phyloP scores from a whole-genome alignment of 2,888 invertebrate genomes.

The Atherix ibis region DNA sequence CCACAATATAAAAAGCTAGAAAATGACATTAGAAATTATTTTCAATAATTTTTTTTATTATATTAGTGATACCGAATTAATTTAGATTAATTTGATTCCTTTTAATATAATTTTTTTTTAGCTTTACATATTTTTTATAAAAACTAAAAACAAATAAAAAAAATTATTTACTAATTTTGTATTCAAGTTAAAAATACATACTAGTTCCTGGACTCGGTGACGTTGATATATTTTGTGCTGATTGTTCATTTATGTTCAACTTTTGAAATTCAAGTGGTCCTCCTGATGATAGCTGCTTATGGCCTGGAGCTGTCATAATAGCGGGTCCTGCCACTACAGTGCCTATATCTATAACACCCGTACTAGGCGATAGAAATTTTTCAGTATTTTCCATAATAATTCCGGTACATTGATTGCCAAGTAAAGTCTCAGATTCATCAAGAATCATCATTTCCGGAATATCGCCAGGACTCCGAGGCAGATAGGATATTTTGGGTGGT shows the following conservation, averaged over 20 bases:
- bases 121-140: no score
- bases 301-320: slow-evolving; percentile 12
- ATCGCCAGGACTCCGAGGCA: slow-evolving; percentile 7
- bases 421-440: slow-evolving; percentile 13
- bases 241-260: slow-evolving; percentile 3
- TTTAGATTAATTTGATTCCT: no score
- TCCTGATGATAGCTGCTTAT: slow-evolving; percentile 8
- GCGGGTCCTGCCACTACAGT: slow-evolving; percentile 27
- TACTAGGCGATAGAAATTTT: slow-evolving; percentile 10
- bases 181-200: no score
- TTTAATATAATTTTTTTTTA: no score
- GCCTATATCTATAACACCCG: slow-evolving; percentile 30
- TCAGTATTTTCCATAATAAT: slow-evolving; percentile 8
- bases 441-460: slow-evolving; percentile 11
- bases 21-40: no score
- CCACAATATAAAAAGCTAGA: no score
- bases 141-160: no score
- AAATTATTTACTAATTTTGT: no score
- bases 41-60: no score
- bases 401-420: slow-evolving; percentile 8
- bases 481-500: slow-evolving; percentile 11
- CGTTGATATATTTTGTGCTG: slow-evolving; percentile 2
- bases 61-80: no score
- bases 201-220: slow-evolving; percentile 8
- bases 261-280: slow-evolving; percentile 7